Evolutionary conservation across 2,888 invertebrate genomes (phyloP).

Genomic region (Diarsia dahlii): DNA sequence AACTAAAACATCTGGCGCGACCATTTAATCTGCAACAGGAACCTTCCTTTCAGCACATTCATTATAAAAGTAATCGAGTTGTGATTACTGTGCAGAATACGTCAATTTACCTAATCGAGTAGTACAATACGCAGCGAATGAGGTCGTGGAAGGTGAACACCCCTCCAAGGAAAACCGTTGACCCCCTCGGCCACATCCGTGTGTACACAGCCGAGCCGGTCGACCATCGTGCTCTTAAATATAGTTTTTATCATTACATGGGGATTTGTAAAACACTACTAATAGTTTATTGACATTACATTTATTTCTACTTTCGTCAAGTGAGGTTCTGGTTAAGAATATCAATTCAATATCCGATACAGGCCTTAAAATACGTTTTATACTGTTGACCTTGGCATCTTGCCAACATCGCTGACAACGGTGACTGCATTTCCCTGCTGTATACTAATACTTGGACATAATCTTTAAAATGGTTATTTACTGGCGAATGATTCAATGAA

Average conservation of each 20-base stretch:
- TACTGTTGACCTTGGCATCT: slow-evolving; percentile 61
- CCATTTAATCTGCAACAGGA: slow-evolving; percentile 32
- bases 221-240: slow-evolving; percentile 53
- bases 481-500: slow-evolving; percentile 9
- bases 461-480: slow-evolving; percentile 18
- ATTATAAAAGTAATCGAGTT: slow-evolving; percentile 39
- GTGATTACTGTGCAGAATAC: slow-evolving; percentile 51
- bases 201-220: slow-evolving; percentile 62
- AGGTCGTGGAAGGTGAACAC: slow-evolving; percentile 88
- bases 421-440: slow-evolving; percentile 57
- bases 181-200: slow-evolving; percentile 84
- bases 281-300: slow-evolving; percentile 11
- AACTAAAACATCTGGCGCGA: slow-evolving; percentile 51
- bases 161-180: slow-evolving; percentile 89
- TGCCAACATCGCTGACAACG: slow-evolving; percentile 53
- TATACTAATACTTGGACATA: slow-evolving; percentile 44
- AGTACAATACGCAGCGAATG: slow-evolving; percentile 73
- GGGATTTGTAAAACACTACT: slow-evolving; percentile 25
- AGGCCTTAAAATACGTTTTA: slow-evolving; percentile 35
- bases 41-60: slow-evolving; percentile 27
- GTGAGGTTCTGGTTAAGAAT: not conserved
- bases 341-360: slow-evolving; percentile 39
- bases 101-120: slow-evolving; percentile 68
- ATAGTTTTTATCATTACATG: slow-evolving; percentile 46
- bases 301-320: not conserved